Evolutionary conservation across 2,888 invertebrate genomes (phyloP).

Genomic region (Amphipoea oculea): DNA sequence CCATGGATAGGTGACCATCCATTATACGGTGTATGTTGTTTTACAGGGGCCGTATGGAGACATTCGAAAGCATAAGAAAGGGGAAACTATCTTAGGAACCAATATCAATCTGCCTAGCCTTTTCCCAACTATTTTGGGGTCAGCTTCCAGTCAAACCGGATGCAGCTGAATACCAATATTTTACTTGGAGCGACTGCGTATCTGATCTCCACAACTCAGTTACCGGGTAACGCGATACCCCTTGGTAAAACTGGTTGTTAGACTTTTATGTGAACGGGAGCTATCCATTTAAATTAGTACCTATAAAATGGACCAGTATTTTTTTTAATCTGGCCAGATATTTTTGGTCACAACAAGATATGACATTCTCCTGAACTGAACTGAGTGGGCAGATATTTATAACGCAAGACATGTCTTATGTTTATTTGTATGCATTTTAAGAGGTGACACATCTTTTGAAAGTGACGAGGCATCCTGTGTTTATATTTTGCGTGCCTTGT

Average conservation of each 20-base stretch:
- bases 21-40: neutral
- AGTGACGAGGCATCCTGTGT: neutral
- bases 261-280: neutral
- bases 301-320: neutral
- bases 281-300: neutral
- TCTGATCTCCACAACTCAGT: neutral
- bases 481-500: no score
- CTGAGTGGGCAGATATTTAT: neutral
- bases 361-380: neutral
- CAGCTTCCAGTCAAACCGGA: neutral
- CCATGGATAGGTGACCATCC: neutral
- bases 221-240: neutral
- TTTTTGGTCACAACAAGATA: neutral
- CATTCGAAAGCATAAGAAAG: neutral
- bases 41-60: neutral
- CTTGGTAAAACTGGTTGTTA: neutral
- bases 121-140: neutral
- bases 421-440: neutral
- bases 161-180: neutral
- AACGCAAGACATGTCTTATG: neutral
- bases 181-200: neutral
- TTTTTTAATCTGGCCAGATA: neutral
- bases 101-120: neutral
- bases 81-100: neutral
- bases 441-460: neutral